Percentiles rank a stretch among this genome's conserved stretches.
Evolutionary conservation across 2,888 invertebrate species (phyloP).

Genomic region (Pseudoips prasinana): DNA sequence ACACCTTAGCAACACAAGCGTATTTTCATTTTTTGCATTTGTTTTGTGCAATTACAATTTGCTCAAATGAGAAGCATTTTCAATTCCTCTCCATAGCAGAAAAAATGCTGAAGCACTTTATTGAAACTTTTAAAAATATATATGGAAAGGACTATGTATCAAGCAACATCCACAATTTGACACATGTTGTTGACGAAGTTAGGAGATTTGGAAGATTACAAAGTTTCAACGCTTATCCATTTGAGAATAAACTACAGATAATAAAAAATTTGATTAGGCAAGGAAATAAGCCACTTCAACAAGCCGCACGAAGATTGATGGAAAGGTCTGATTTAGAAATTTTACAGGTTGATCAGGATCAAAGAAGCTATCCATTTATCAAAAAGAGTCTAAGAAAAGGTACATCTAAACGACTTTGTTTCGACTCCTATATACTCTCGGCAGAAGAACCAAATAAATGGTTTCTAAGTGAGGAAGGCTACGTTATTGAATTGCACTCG

Average conservation of each 20-base stretch:
- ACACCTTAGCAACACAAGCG: slow-evolving; percentile 5
- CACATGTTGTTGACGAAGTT: slow-evolving; percentile 13
- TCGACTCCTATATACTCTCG: neutral
- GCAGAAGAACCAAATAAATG: neutral
- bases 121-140: slow-evolving; percentile 6
- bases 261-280: slow-evolving; percentile 14
- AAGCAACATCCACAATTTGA: slow-evolving; percentile 13
- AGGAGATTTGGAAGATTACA: slow-evolving; percentile 10
- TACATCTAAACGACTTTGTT: neutral
- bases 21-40: slow-evolving; percentile 23
- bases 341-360: neutral
- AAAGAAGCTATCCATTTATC: too few species aligned
- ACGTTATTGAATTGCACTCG: neutral
- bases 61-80: slow-evolving; percentile 13
- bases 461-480: neutral
- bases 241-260: slow-evolving; percentile 13
- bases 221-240: slow-evolving; percentile 15
- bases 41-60: slow-evolving; percentile 27
- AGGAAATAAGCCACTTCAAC: slow-evolving; percentile 15
- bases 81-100: slow-evolving; percentile 15
- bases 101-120: slow-evolving; percentile 14
- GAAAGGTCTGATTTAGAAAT: neutral
- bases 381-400: neutral
- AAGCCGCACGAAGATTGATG: slow-evolving; percentile 8
- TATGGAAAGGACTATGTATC: slow-evolving; percentile 4